These are phyloP conservation scores for Drosophila heteroneura DNA, from an alignment of 2,888 invertebrate species.

Conservation along the genomic window DNA sequence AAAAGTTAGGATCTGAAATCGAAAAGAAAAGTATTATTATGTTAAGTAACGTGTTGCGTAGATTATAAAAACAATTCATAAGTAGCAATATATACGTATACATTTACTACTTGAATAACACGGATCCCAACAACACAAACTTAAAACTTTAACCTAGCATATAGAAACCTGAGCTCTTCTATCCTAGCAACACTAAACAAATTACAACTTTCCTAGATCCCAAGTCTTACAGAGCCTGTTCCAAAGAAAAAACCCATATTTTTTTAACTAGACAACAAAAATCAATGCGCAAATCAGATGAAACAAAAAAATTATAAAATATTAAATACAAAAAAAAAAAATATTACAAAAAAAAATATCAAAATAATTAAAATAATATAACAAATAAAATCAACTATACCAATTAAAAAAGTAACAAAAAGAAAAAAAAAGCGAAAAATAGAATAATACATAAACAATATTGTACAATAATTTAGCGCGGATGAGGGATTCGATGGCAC, in stretches of 20 bases:
- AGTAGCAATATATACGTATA: slow-evolving; percentile 15
- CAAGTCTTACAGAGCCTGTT: slow-evolving; percentile 18
- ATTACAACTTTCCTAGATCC: slow-evolving; percentile 38
- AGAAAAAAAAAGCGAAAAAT: slow-evolving; percentile 35
- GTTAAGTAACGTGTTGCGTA: not conserved
- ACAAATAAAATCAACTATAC: slow-evolving; percentile 25
- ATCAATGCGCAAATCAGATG: slow-evolving; percentile 64
- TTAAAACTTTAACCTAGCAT: slow-evolving; percentile 18
- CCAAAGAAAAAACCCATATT: slow-evolving; percentile 4
- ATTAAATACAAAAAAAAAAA: slow-evolving; percentile 26
- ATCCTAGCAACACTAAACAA: slow-evolving; percentile 31
- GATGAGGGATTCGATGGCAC: slow-evolving; percentile 99
- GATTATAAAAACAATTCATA: not conserved
- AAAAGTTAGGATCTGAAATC: not conserved
- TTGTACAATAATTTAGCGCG: slow-evolving; percentile 90
- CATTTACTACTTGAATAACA: slow-evolving; percentile 11
- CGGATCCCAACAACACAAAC: slow-evolving; percentile 22
- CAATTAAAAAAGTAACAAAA: slow-evolving; percentile 22
- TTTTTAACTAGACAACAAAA: slow-evolving; percentile 48
- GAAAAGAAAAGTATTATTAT: not conserved
- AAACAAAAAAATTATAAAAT: slow-evolving; percentile 33
- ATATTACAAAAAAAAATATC: slow-evolving; percentile 26
- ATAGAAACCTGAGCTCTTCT: slow-evolving; percentile 27
- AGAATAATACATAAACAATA: slow-evolving; percentile 70
- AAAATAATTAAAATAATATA: slow-evolving; percentile 16